These are phyloP conservation scores for Periophthalmodon schlosseri DNA, from an alignment of 2,113 vertebrate species.

Conservation along the genomic window DNA sequence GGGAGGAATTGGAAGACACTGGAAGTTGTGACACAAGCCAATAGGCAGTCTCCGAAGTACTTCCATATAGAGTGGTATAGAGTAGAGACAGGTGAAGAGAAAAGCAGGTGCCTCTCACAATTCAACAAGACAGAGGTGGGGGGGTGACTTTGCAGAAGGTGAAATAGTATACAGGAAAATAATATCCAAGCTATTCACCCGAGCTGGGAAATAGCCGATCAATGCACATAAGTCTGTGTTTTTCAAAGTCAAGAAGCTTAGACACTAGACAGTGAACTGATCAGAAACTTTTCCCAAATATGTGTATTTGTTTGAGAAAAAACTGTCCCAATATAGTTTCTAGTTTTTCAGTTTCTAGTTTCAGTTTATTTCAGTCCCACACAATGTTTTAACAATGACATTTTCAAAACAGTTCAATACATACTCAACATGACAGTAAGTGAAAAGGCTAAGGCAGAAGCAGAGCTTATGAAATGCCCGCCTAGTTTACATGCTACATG, in stretches of 20 bases:
- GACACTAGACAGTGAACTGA: conserved; percentile 2
- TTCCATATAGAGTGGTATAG: conserved; percentile 40
- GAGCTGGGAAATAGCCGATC: conserved; percentile 53
- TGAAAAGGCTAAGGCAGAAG: no score
- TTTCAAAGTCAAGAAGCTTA: conserved; percentile 49
- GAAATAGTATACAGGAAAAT: conserved; percentile 56
- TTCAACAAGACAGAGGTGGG: conserved; percentile 50
- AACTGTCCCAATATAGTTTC: neutral
- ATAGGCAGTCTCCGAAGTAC: conserved; percentile 53
- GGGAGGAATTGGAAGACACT: conserved; percentile 61
- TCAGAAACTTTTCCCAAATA: conserved; percentile 16
- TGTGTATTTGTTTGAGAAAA: neutral
- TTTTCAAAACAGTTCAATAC: no score
- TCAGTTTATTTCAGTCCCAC: no score
- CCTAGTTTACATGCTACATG: no score
- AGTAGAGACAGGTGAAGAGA: conserved; percentile 50
- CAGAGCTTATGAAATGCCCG: no score
- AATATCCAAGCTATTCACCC: conserved; percentile 48
- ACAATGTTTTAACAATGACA: no score
- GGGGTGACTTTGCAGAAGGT: conserved; percentile 71
- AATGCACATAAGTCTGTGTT: conserved; percentile 45
- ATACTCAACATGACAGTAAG: no score
- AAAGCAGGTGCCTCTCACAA: conserved; percentile 43
- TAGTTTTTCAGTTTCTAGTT: no score
- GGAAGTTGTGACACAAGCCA: conserved; percentile 64